phyloP scores from a whole-genome alignment of 2,797 vertebrate species.

The Thaleichthys pacificus region DNA sequence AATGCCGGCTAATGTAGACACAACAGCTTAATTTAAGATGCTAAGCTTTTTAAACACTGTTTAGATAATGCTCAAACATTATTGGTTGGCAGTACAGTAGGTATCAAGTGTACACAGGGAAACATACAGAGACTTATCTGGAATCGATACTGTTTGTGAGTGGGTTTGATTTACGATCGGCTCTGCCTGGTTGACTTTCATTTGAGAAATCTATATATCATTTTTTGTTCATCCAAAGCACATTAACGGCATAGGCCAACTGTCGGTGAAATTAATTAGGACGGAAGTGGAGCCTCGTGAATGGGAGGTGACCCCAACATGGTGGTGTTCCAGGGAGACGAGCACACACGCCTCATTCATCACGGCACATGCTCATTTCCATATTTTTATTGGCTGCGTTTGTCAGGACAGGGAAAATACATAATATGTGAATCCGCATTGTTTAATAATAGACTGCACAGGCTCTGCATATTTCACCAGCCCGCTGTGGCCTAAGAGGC shows the following conservation, averaged over 20 bases:
- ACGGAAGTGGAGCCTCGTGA: neutral
- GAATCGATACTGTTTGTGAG: neutral
- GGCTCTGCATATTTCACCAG: neutral
- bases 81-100: neutral
- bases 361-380: neutral
- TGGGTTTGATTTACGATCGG: neutral
- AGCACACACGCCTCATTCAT: constrained; percentile 5
- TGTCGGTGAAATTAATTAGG: constrained; percentile 8
- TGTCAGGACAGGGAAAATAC: neutral
- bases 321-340: neutral
- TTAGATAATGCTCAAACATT: neutral
- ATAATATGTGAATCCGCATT: neutral
- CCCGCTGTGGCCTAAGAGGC: neutral
- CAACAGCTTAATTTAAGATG: neutral
- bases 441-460: constrained; percentile 1
- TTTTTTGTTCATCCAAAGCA: neutral
- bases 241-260: constrained; percentile 1
- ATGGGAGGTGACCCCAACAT: neutral
- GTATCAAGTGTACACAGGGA: neutral
- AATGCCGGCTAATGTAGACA: neutral
- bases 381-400: constrained; percentile 14
- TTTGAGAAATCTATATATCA: constrained; percentile 5
- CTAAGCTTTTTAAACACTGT: neutral
- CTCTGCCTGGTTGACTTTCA: neutral
- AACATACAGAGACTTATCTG: neutral